Evolutionary conservation across 2,797 vertebrate species (phyloP), one percentile per base, ranked within the genome.

Genomic region (Phataginus tricuspis): DNA sequence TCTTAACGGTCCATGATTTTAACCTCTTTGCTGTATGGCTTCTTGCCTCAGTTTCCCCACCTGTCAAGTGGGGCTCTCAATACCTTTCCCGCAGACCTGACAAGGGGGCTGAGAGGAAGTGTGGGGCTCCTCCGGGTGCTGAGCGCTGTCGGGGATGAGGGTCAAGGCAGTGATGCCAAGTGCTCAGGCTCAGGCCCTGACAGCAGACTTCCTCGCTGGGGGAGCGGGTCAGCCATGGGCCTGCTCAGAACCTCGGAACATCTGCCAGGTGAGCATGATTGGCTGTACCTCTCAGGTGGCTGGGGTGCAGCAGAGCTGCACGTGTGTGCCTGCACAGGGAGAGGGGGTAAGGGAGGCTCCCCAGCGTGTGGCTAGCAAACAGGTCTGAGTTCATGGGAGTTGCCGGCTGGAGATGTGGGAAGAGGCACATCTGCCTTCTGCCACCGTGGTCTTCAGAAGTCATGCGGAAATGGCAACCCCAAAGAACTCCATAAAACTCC

Each of bases 401-500:
- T 0, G 0, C 55, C 5, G 4, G 45, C 87, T 1, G 2, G 23
- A 79, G 29, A 4, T 0, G 7, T 4, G 1, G 14, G 31, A 4
- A 1, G 61, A 66, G n/a, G 31, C 51, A 5, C 4, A 0, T 21
- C 49, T 3, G 14, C 55, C 57, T 16, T 34, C 19, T 1, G 5
- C 89, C 55, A 49, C 45, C 0, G 0, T 29, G 72, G 86, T 53
- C 93, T 63, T 14, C 0, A 45, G 84, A 49, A 86, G 90, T 59
- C 89, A 21, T 0, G 0, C 21, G 9, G 82, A 86, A 83, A 55
- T 1, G 29, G 85, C 49, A 31, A 64, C 90, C 86, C 84, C 86
- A 82, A 23, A 89, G 96, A 95, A 97, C 91, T 96, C 94, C 96
- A 77, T 98, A 98, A 98, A 98, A 93, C 39, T 11, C 96, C 90